Percentiles rank a stretch among this genome's conserved stretches.
phyloP scores from a whole-genome alignment of 2,888 invertebrate genomes.

The Dioctria rufipes region DNA sequence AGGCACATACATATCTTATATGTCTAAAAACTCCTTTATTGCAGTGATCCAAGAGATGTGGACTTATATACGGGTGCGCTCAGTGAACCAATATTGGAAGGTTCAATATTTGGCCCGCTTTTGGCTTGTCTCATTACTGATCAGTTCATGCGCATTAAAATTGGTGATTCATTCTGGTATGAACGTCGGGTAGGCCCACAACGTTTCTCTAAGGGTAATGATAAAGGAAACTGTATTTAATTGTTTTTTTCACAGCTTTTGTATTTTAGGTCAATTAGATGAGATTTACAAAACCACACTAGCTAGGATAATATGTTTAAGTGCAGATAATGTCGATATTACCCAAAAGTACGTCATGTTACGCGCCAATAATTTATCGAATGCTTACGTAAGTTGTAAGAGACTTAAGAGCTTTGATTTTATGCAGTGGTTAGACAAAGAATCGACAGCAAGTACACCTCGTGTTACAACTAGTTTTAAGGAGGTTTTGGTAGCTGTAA shows the following conservation, averaged over 20 bases:
- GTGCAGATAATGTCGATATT: constrained; percentile 77
- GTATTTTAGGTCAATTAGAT: constrained; percentile 78
- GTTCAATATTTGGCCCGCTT: constrained; percentile 86
- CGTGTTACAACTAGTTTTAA: constrained; percentile 9
- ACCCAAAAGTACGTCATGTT: constrained; percentile 83
- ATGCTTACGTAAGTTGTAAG: constrained; percentile 77
- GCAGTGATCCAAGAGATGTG: constrained; percentile 83
- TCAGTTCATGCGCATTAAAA: constrained; percentile 86
- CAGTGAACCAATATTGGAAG: constrained; percentile 82
- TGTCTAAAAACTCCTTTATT: constrained; percentile 55
- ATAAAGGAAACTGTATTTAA: constrained; percentile 1
- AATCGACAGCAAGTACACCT: not conserved
- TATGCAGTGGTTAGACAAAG: constrained; percentile 74
- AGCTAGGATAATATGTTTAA: constrained; percentile 83
- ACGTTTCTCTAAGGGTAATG: constrained; percentile 78
- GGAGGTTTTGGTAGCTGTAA: not conserved
- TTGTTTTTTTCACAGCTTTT: constrained; percentile 20
- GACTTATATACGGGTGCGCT: constrained; percentile 91
- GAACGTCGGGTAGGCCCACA: constrained; percentile 79
- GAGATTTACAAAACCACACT: constrained; percentile 85
- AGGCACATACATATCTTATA: no score
- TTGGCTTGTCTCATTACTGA: constrained; percentile 87
- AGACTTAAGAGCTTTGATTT: constrained; percentile 76
- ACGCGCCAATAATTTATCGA: constrained; percentile 72
- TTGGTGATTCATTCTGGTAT: constrained; percentile 92